Percentiles rank a stretch among this genome's conserved stretches.
Conservation (phyloP, 2,888 invertebrate species). For the Syrista parreyssii region DNA sequence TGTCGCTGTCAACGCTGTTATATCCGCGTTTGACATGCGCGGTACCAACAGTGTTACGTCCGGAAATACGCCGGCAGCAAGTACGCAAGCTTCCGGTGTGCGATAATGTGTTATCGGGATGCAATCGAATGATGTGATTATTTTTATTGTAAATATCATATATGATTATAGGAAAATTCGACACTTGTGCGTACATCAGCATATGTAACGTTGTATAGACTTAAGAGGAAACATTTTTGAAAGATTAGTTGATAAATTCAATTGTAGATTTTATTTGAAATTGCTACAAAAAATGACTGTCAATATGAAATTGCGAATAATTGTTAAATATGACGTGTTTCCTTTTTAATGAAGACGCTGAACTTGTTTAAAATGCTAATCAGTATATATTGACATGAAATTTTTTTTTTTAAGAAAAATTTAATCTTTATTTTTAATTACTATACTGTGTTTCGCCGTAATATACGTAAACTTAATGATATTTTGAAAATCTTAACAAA, state of each 20-base stretch:
- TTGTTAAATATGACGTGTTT: no score
- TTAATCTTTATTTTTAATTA: neutral
- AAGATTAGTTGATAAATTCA: no score
- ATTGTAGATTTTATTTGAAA: no score
- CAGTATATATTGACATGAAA: neutral
- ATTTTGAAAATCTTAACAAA: neutral
- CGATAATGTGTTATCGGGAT: constrained; percentile 10
- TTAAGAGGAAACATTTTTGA: no score
- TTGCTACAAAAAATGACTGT: no score
- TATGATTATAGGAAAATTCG: neutral
- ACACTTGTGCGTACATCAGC: no score
- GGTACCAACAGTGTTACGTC: constrained; percentile 1
- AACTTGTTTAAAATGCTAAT: neutral
- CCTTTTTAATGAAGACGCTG: neutral
- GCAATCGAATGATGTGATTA: neutral
- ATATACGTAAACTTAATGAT: neutral
- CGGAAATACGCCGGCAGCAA: constrained; percentile 3
- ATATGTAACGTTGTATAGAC: no score
- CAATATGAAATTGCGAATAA: no score
- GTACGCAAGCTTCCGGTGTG: constrained; percentile 16
- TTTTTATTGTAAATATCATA: neutral
- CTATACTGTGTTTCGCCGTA: neutral
- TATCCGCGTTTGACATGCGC: constrained; percentile 72
- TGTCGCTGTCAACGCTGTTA: constrained; percentile 72
- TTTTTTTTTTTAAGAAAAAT: neutral